Conservation (phyloP, 2,797 vertebrate genomes). For the Oreochromis mossambicus region DNA sequence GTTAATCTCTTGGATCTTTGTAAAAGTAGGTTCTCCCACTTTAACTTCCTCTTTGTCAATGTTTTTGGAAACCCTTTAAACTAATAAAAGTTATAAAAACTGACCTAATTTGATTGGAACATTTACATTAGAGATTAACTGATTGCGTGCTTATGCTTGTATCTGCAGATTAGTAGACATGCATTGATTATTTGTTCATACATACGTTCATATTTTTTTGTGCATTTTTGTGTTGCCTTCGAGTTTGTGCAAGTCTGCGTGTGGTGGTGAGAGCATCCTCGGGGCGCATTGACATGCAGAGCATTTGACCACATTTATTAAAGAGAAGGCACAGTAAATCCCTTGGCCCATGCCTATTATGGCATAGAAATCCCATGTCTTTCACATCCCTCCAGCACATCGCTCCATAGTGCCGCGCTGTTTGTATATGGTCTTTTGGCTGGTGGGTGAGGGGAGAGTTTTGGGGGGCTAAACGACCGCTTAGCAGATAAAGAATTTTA, state of each 20-base stretch:
- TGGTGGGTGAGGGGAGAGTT: slow-evolving; percentile 16
- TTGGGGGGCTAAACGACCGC: slow-evolving; percentile 51
- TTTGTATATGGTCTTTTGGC: slow-evolving; percentile 64
- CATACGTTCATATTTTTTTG: not conserved
- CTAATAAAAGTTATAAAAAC: not conserved
- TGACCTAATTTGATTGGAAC: not conserved
- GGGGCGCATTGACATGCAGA: slow-evolving; percentile 50
- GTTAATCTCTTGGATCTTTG: not conserved
- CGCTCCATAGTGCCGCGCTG: slow-evolving; percentile 31
- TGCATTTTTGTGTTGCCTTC: not conserved
- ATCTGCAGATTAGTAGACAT: not conserved
- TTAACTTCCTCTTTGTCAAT: not conserved
- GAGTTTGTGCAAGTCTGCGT: slow-evolving; percentile 4
- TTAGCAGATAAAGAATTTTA: slow-evolving; percentile 75
- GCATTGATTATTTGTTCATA: not conserved
- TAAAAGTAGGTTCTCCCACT: not conserved
- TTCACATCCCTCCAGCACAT: slow-evolving; percentile 53
- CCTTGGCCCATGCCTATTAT: slow-evolving; percentile 52
- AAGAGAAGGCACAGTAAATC: slow-evolving; percentile 66
- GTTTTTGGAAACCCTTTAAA: not conserved
- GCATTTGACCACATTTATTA: slow-evolving; percentile 70
- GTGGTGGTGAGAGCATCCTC: slow-evolving; percentile 39
- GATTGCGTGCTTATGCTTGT: not conserved
- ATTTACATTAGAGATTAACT: not conserved
- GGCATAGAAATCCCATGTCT: slow-evolving; percentile 58